Evolutionary conservation across 2,113 vertebrate genomes (phyloP).

Genomic region (Myotis brandtii): DNA sequence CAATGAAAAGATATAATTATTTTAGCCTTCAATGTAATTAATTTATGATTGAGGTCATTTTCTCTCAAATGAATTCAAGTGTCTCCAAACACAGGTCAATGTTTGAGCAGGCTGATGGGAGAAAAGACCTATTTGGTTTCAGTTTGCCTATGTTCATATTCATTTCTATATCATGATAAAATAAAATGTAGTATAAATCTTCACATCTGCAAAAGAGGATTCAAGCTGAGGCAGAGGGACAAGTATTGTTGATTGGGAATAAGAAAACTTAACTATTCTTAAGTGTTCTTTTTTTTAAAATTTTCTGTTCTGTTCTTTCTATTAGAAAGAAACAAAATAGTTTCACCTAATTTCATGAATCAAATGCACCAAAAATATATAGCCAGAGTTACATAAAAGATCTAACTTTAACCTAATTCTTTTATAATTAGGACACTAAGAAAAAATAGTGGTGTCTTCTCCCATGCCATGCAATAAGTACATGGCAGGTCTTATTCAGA

Average conservation of each 20-base stretch:
- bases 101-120: constrained; percentile 24
- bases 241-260: constrained; percentile 42
- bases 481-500: neutral
- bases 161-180: constrained; percentile 53
- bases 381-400: neutral
- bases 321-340: constrained; percentile 47
- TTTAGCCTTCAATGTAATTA: constrained; percentile 52
- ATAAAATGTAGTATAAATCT: constrained; percentile 63
- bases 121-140: constrained; percentile 51
- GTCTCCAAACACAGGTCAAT: constrained; percentile 64
- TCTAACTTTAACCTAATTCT: neutral
- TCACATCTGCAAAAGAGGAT: constrained; percentile 47
- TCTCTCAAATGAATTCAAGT: constrained; percentile 50
- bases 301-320: constrained; percentile 43
- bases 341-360: constrained; percentile 50
- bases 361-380: constrained; percentile 15
- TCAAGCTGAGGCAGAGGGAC: constrained; percentile 65
- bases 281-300: constrained; percentile 24
- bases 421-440: constrained; percentile 35
- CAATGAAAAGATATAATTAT: constrained; percentile 57
- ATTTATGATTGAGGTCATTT: constrained; percentile 69
- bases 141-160: constrained; percentile 56
- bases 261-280: constrained; percentile 59
- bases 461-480: neutral
- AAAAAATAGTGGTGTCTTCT: neutral